Conservation (phyloP, 2,888 invertebrate species). For the Hesperia comma region DNA sequence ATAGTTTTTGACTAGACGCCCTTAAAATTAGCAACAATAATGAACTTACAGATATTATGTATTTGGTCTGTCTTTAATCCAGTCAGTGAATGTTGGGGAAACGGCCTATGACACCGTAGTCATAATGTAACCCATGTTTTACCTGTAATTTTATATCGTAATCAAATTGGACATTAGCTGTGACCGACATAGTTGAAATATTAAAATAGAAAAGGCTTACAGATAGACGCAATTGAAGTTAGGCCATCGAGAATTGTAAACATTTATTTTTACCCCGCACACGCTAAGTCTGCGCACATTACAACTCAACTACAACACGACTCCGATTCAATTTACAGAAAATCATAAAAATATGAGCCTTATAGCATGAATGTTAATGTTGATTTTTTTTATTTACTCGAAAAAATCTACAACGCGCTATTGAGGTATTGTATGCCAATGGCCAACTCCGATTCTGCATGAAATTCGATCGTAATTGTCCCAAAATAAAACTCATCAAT, state of each 20-base stretch:
- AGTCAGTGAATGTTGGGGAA: conserved; percentile 11
- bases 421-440: no score
- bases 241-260: conserved; percentile 8
- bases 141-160: conserved; percentile 5
- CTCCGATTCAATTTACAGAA: no score
- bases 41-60: conserved; percentile 26
- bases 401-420: no score
- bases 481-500: no score
- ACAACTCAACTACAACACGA: no score
- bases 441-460: no score
- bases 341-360: no score
- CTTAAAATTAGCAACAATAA: conserved; percentile 13
- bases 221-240: conserved; percentile 4
- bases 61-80: conserved; percentile 47
- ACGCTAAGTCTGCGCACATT: no score
- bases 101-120: conserved; percentile 20
- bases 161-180: conserved; percentile 18
- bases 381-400: no score
- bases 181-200: conserved; percentile 30
- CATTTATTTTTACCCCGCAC: background rate
- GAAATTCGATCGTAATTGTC: no score
- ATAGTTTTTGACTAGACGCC: conserved; percentile 27
- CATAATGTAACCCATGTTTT: conserved; percentile 22
- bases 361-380: no score
- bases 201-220: conserved; percentile 28